Evolutionary conservation across 2,888 invertebrate genomes (phyloP), one percentile per base, ranked within the genome.

Genomic region (Ptycholaimellus sp.): DNA sequence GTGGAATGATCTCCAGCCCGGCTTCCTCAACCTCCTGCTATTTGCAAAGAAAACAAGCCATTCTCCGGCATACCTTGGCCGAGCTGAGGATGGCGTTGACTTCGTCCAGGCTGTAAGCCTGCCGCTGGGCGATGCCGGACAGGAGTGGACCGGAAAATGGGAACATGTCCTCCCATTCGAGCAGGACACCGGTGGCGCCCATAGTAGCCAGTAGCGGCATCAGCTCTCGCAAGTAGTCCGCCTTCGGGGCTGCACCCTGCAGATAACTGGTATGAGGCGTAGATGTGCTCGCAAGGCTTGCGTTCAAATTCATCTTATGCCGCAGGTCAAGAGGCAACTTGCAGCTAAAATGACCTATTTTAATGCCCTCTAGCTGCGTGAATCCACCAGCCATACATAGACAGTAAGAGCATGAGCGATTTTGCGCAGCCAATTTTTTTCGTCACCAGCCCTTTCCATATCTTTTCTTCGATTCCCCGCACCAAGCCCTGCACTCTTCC

Each of bases 131-230:
- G 29, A 76, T 59, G 45, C 69, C 69, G 21, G 56, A 57, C 6
- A 76, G 57, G 6, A 53, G 57, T 6, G 53, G 28, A 7, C 69
- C 73, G 23, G 64, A 58, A 55, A 72, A 81, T 0, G 80, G 79
- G 59, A 80, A 80, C 74, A 75, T 78, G 49, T 81, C 80, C 57
- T 81, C 80, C 55, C 80, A 81, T 54, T 81, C 80, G 25, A 81
- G 64, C 3, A 80, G 60, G 13, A 81, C 53, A 1, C 76, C 78
- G 19, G 74, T 79, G 0, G 72, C 76, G n/a, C 77, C 74, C 29
- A 72, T 53, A 18, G 61, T 61, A 34, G 63, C 65, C 6, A 77
- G 53, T 40, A 70, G 58, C 1, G 70, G 70, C 39, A 79, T 66
- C 0, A 80, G 52, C 48, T 60, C 46, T 37, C 57, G 51, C 35